Conservation (phyloP, 2,113 vertebrate genomes). For the Scomber scombrus region DNA sequence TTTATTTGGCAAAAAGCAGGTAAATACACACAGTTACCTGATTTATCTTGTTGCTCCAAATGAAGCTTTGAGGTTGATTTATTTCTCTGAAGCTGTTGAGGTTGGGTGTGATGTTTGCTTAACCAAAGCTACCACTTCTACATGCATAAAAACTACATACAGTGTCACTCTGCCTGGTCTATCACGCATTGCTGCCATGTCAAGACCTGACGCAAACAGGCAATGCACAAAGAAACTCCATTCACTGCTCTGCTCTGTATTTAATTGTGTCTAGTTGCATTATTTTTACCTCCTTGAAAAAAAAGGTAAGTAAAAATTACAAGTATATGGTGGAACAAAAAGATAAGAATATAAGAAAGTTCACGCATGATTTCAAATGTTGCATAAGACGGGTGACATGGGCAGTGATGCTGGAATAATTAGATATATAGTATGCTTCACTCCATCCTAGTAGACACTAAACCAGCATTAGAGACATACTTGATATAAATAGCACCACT, state of each 20-base stretch:
- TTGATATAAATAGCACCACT: slow-evolving; percentile 1
- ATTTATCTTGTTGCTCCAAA: not conserved
- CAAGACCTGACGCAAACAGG: slow-evolving; percentile 37
- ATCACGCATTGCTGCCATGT: slow-evolving; percentile 55
- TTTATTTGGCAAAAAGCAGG: not conserved
- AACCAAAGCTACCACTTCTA: not conserved
- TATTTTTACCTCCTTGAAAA: not conserved
- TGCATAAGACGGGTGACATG: slow-evolving; percentile 68
- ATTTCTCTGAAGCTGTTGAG: not conserved
- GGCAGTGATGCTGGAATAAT: slow-evolving; percentile 79
- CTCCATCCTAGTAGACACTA: slow-evolving; percentile 72
- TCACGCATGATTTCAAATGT: slow-evolving; percentile 34
- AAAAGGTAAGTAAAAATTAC: no score
- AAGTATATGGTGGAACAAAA: not conserved
- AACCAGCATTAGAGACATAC: slow-evolving; percentile 15
- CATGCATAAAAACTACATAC: not conserved
- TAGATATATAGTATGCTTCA: slow-evolving; percentile 74
- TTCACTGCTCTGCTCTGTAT: not conserved
- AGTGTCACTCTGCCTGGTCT: slow-evolving; percentile 36
- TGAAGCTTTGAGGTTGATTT: not conserved
- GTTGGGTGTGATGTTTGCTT: not conserved
- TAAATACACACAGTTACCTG: not conserved
- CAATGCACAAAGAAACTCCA: slow-evolving; percentile 3
- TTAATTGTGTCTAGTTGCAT: not conserved
- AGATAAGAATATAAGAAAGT: not conserved